These are phyloP conservation scores for Hyperoplus lanceolatus DNA, from an alignment of 2,797 vertebrate genomes.

Conservation along the genomic window DNA sequence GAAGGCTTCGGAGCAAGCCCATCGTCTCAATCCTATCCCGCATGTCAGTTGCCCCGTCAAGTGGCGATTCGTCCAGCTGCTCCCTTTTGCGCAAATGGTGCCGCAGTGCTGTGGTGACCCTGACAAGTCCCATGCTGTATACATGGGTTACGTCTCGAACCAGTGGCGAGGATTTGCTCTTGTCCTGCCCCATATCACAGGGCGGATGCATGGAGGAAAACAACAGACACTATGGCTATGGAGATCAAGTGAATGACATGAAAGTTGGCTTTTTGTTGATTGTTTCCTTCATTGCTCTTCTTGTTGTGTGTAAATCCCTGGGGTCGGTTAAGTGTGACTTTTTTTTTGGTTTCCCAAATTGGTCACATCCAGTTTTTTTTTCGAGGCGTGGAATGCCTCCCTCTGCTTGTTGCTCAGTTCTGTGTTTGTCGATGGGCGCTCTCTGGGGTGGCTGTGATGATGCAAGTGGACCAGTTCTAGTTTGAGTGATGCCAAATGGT, in stretches of 20 bases:
- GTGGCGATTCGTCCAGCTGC: constrained; percentile 24
- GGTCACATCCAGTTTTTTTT: constrained; percentile 56
- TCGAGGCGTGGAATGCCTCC: constrained; percentile 51
- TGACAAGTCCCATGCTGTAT: constrained; percentile 24
- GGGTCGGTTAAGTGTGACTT: constrained; percentile 52
- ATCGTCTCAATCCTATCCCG: constrained; percentile 21
- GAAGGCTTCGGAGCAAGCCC: constrained; percentile 11
- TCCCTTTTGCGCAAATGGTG: constrained; percentile 31
- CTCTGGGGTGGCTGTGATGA: constrained; percentile 78
- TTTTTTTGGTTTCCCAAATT: constrained; percentile 52
- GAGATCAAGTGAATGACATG: constrained; percentile 70
- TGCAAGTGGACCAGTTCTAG: constrained; percentile 76
- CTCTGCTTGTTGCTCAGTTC: constrained; percentile 54
- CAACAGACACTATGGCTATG: constrained; percentile 58
- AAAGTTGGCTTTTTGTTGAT: constrained; percentile 57
- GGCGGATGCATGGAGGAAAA: constrained; percentile 54
- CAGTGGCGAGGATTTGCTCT: constrained; percentile 46
- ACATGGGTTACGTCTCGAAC: constrained; percentile 34
- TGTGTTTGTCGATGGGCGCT: constrained; percentile 74
- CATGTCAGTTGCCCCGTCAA: constrained; percentile 27
- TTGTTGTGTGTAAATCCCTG: constrained; percentile 48
- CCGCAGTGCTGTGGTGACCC: constrained; percentile 20
- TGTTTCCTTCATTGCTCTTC: constrained; percentile 57
- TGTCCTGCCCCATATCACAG: constrained; percentile 54
- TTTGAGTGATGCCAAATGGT: constrained; percentile 52